phyloP scores from a whole-genome alignment of 2,797 vertebrate genomes.

The Peromyscus melanophrys region DNA sequence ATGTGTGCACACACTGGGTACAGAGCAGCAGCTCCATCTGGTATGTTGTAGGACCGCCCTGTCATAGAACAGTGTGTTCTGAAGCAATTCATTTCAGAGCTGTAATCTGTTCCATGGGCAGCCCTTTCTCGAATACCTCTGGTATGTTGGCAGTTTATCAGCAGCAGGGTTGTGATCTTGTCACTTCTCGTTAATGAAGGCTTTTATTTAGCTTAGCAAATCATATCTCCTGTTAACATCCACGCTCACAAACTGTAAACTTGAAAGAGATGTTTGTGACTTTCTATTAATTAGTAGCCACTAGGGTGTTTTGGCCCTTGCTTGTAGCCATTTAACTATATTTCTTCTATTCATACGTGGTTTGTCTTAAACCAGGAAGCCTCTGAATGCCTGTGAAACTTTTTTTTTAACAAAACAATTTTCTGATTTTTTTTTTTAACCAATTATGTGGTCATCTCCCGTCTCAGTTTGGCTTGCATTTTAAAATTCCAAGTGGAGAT shows the following conservation, averaged over 20 bases:
- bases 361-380: constrained; percentile 53
- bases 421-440: background rate
- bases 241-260: constrained; percentile 68
- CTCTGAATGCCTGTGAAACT: background rate
- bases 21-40: constrained; percentile 56
- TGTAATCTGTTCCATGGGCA: constrained; percentile 67
- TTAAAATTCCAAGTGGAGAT: constrained; percentile 45
- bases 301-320: constrained; percentile 54
- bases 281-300: constrained; percentile 79
- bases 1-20: background rate
- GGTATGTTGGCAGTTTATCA: constrained; percentile 80
- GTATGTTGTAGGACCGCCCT: constrained; percentile 21
- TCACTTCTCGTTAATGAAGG: constrained; percentile 80
- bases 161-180: constrained; percentile 81
- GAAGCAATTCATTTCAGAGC: constrained; percentile 70
- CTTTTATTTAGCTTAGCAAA: constrained; percentile 83
- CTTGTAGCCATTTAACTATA: constrained; percentile 32
- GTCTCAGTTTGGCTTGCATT: constrained; percentile 44
- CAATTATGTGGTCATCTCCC: constrained; percentile 44
- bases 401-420: background rate
- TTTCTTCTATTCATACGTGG: constrained; percentile 14
- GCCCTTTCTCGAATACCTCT: constrained; percentile 46
- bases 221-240: constrained; percentile 78
- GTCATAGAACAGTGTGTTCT: constrained; percentile 59
- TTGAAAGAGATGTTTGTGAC: constrained; percentile 72